Evolutionary conservation across 2,888 invertebrate species (phyloP), one percentile per base, ranked within the genome.

Genomic region (Sminthurinus aureus): DNA sequence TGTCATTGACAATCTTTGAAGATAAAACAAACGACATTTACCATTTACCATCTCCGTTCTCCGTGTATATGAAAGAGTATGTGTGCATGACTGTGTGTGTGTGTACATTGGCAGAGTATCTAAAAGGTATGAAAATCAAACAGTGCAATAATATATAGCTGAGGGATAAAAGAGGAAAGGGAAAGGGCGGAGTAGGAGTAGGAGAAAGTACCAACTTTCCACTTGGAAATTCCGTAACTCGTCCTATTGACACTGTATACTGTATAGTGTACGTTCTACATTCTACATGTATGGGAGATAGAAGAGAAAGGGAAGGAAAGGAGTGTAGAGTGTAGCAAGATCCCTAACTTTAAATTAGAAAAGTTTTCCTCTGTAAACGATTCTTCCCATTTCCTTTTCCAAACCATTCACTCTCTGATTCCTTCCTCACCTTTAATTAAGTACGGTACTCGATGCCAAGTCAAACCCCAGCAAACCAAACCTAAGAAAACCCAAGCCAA

Each of bases 341-440:
- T 69, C 38, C 38, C 38, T 51, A 79, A 79, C 69, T 80, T 80
- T 80, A 80, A 80, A 80, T 80, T 80, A 80, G 80, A 71, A 80
- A 80, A 80, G 80, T 80, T 80, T 80, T 80, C 52, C 80, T 38
- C 26, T 52, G 80, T 80, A 80, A 80, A 80, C 80, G 80, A 80
- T 71, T 80, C 80, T 52, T 50, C 52, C 80, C 51, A 71, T 52
- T 80, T 73, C 71, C 71, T 80, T 52, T 80, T 80, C 80, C 80
- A 80, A 80, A 80, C 80, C 80, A 80, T 80, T 80, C 80, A 80
- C 80, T 71, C 80, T 80, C 24, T 80, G 80, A 80, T 80, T 80
- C 71, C 80, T 80, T 80, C 51, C 71, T 73, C 80, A 80, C 80
- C 80, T 80, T 80, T 80, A 80, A 80, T 80, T 80, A 71, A 80